Conservation (phyloP, 92 coral and sea anemone genomes). For the Isaurus tuberculatus region DNA sequence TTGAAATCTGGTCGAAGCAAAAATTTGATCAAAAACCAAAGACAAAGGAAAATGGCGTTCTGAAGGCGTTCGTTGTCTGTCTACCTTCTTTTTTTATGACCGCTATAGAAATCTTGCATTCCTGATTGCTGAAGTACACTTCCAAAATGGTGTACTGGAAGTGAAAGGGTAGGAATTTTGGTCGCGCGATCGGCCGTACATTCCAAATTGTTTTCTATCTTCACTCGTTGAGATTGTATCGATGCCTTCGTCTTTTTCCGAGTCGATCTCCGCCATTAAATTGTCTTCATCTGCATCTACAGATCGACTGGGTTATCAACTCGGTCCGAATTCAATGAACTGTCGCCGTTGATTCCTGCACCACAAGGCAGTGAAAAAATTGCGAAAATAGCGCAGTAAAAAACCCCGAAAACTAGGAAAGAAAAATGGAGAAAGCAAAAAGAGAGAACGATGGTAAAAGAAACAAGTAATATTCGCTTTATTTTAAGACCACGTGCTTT, state of each 20-base stretch:
- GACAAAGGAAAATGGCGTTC: constrained; percentile 52
- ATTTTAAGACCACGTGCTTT: constrained; percentile 39
- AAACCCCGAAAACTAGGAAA: background rate
- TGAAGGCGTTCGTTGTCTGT: background rate
- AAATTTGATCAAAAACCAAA: constrained; percentile 11
- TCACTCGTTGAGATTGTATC: constrained; percentile 34
- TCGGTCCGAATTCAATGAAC: background rate
- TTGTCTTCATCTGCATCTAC: no score
- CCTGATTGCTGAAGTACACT: constrained; percentile 33
- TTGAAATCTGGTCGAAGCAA: background rate
- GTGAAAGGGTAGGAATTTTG: constrained; percentile 8
- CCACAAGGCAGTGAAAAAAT: constrained; percentile 9
- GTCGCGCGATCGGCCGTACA: constrained; percentile 18
- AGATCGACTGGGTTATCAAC: background rate
- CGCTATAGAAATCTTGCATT: constrained; percentile 16
- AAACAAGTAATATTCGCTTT: background rate
- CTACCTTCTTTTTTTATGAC: constrained; percentile 35
- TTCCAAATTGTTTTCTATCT: constrained; percentile 25
- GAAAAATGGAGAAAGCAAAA: constrained; percentile 26
- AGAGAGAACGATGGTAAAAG: constrained; percentile 15
- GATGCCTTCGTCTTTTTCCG: constrained; percentile 47
- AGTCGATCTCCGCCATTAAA: constrained; percentile 47
- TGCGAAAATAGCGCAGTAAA: background rate
- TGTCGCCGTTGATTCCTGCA: constrained; percentile 4
- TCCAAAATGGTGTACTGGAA: constrained; percentile 38